Evolutionary conservation across 2,113 vertebrate genomes (phyloP).

Genomic region (Pongo pygmaeus): DNA sequence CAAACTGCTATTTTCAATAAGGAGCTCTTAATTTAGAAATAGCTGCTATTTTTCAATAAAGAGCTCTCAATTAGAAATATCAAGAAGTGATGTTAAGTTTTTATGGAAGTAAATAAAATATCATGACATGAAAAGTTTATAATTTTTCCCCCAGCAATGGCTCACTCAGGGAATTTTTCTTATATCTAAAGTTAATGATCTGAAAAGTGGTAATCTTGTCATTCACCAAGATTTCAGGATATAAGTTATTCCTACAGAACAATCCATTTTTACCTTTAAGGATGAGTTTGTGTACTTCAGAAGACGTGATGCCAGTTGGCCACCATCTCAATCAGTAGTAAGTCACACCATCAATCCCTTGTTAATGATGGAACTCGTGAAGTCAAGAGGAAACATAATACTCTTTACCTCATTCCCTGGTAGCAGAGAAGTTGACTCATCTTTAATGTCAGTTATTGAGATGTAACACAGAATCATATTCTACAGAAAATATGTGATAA

Average conservation of each 20-base stretch:
- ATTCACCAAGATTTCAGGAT: not conserved
- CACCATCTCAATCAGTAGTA: not conserved
- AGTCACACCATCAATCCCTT: not conserved
- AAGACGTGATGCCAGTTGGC: not conserved
- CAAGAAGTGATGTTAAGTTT: not conserved
- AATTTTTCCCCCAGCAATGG: not conserved
- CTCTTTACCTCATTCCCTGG: not conserved
- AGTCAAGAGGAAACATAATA: not conserved
- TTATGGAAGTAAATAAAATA: constrained; percentile 11
- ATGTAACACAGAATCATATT: not conserved
- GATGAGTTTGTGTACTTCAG: not conserved
- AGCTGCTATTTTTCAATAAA: constrained; percentile 31
- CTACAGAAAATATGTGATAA: not conserved
- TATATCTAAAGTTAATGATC: constrained; percentile 31
- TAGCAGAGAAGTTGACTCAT: not conserved
- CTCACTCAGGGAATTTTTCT: constrained; percentile 30
- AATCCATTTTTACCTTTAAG: not conserved
- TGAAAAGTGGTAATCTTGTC: not conserved
- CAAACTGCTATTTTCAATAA: not conserved
- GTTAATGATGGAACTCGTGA: not conserved
- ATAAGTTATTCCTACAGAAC: not conserved
- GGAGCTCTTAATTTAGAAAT: constrained; percentile 38
- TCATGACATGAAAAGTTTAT: constrained; percentile 35
- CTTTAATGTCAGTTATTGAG: constrained; percentile 21
- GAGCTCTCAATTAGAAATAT: constrained; percentile 33